Conservation (phyloP, 1,140 invertebrate genomes). For the Bombus vancouverensis region DNA sequence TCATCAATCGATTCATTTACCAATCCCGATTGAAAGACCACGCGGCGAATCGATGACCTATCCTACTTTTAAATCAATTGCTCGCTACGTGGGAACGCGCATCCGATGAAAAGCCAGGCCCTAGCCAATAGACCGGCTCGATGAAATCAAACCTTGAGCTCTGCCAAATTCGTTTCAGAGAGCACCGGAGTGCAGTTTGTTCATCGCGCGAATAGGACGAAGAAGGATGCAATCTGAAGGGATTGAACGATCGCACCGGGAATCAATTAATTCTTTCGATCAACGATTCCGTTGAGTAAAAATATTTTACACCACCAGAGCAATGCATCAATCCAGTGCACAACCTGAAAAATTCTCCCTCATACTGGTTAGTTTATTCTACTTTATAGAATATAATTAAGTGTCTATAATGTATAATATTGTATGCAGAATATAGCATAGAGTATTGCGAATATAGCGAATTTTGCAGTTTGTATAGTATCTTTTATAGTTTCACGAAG, state of each 20-base stretch:
- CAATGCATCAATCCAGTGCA: slow-evolving; percentile 22
- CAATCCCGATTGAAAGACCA: slow-evolving; percentile 52
- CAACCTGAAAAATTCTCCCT: slow-evolving; percentile 3
- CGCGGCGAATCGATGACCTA: slow-evolving; percentile 65
- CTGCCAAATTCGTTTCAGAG: slow-evolving; percentile 62
- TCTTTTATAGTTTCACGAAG: no score
- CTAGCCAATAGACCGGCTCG: slow-evolving; percentile 42
- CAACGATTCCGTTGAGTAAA: slow-evolving; percentile 52
- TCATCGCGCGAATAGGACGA: slow-evolving; percentile 7
- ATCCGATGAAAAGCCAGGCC: slow-evolving; percentile 61
- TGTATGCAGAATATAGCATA: no score
- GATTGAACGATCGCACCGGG: slow-evolving; percentile 52
- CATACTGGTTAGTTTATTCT: no score
- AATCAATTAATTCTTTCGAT: slow-evolving; percentile 59
- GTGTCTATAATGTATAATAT: no score
- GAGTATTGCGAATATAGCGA: no score
- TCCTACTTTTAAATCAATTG: slow-evolving; percentile 70
- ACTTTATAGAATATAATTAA: no score
- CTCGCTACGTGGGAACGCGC: slow-evolving; percentile 60
- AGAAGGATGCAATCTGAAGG: slow-evolving; percentile 47
- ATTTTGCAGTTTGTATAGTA: no score
- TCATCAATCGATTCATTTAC: slow-evolving; percentile 42
- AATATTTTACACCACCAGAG: slow-evolving; percentile 46
- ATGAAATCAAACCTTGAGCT: slow-evolving; percentile 66
- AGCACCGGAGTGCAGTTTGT: slow-evolving; percentile 41